Conservation (phyloP, 2,888 invertebrate species). For the Eristalinus sepulchralis region DNA sequence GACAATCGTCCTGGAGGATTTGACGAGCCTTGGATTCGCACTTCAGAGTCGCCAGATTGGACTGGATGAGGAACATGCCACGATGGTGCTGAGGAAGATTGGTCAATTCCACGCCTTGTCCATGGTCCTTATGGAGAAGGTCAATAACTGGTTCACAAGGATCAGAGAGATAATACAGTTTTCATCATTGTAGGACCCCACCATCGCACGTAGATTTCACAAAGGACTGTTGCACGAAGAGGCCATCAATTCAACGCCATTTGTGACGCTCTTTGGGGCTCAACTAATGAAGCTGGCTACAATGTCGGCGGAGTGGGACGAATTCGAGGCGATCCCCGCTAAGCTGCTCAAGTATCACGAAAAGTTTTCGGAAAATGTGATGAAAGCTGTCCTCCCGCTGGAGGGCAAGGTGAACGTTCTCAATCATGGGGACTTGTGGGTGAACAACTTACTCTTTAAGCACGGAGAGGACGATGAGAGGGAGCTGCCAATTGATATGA, state of each 20-base stretch:
- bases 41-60: constrained; percentile 82
- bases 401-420: constrained; percentile 79
- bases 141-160: constrained; percentile 69
- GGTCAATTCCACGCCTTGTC: constrained; percentile 83
- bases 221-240: constrained; percentile 76
- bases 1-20: constrained; percentile 78
- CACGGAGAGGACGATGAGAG: constrained; percentile 73
- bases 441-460: constrained; percentile 82
- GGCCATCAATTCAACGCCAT: constrained; percentile 76
- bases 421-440: constrained; percentile 83
- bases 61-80: constrained; percentile 82
- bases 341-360: constrained; percentile 77
- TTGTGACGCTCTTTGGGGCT: constrained; percentile 77
- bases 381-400: constrained; percentile 76
- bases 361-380: constrained; percentile 76
- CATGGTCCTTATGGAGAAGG: constrained; percentile 82
- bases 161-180: background rate
- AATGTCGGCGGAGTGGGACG: constrained; percentile 73
- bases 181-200: constrained; percentile 8
- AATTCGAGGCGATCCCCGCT: constrained; percentile 73
- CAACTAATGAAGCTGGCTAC: constrained; percentile 77
- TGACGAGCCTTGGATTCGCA: constrained; percentile 81
- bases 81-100: constrained; percentile 81
- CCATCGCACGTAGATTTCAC: constrained; percentile 72
- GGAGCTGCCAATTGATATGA: constrained; percentile 77